Base-by-base conservation (phyloP, 2,113 vertebrate species). In the Chaenocephalus aceratus region DNA sequence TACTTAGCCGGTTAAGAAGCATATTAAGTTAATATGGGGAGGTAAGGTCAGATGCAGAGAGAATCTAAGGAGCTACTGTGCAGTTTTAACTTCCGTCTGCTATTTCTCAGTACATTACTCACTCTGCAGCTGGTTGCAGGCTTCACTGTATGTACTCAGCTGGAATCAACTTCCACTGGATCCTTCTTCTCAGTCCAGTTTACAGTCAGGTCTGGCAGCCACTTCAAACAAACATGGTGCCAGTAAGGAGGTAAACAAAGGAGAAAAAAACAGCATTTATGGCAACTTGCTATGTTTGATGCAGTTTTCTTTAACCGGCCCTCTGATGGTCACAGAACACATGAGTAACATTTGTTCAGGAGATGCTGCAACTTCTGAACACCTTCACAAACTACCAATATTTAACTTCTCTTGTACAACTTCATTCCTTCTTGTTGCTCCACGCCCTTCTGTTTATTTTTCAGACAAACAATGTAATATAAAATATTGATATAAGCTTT, bases 71-170 rank as follows among this genome's bases (percentile, higher is more conserved):
- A 68, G 67, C 75, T 59, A 59, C 51, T 26, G 41, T 63, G 77
- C 64, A 60, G 44, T 82, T 79, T 79, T 77, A 21, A 56, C 72
- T 79, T 81, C 48, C 56, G 23, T 23, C 49, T 34, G 54, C 18
- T 52, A 81, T 78, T 59, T 61, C 65, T 75, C 68, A 10, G 56
- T 73, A 58, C 60, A 77, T 71, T 69, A 58, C 10, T 75, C 69
- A 69, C 49, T 11, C 65, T 86, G 88, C 84, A 88, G 85, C 87
- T 86, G 86, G 68, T 64, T 63, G 62, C 10, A 53, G 44, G 16
- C 26, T 77, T 65, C 41, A 48, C 49, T 67, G 4, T 75, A 76
- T 90, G 82, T 85, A 79, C 80, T 86, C 84, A 85, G 86, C 84
- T 87, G 89, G 79, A 82, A 69, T 76, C 57, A 30, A 53, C 80